Evolutionary conservation across 2,113 vertebrate species (phyloP).

Genomic region (Elaphurus davidianus): DNA sequence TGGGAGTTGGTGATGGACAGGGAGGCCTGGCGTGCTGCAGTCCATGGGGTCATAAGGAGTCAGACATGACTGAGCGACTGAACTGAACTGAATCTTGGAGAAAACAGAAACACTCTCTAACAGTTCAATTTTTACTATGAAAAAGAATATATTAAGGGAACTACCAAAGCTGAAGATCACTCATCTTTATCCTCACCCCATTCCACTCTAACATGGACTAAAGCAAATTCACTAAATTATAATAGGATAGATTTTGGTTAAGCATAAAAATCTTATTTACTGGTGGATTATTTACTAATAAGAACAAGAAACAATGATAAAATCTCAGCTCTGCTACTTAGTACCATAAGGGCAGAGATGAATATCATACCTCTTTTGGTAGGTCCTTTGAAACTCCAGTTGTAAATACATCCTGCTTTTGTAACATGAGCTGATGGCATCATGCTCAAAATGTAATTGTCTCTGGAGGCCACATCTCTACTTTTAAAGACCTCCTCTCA

Average conservation of each 20-base stretch:
- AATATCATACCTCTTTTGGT: not conserved
- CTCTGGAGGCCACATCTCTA: not conserved
- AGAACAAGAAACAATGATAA: not conserved
- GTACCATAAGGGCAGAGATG: not conserved
- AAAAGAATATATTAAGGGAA: not conserved
- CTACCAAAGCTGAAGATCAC: not conserved
- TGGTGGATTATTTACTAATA: not conserved
- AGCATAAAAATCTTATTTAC: not conserved
- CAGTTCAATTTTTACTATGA: not conserved
- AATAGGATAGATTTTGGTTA: not conserved
- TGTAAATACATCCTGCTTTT: not conserved
- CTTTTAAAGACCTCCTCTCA: not conserved
- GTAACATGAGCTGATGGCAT: not conserved
- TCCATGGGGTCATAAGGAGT: not conserved
- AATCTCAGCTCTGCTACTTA: not conserved
- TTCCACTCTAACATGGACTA: not conserved
- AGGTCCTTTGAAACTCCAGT: not conserved
- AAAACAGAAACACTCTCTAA: not conserved
- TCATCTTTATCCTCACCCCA: not conserved
- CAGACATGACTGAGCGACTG: accelerated
- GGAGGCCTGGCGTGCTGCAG: not conserved
- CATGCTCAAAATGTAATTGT: not conserved
- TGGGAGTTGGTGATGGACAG: not conserved
- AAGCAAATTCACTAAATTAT: not conserved
- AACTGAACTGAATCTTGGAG: not conserved